A percentile compares a stretch with the other conserved stretches of the same genome.
Conservation (phyloP, 2,797 vertebrate species). For the Salmo trutta region DNA sequence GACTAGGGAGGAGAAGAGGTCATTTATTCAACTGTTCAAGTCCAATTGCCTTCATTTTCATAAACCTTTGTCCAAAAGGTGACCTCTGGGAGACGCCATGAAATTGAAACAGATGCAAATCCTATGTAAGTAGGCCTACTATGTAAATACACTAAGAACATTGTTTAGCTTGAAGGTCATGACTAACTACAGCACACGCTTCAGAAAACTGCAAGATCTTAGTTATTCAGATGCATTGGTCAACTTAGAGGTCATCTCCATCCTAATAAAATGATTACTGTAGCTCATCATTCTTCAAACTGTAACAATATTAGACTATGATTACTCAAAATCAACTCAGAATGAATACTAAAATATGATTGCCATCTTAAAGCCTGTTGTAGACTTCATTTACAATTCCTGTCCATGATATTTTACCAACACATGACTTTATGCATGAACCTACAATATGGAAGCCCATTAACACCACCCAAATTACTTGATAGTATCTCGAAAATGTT, state of each 20-base stretch:
- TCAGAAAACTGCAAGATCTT: background rate
- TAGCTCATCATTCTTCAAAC: background rate
- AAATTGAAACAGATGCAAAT: background rate
- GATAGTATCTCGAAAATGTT: too few species aligned
- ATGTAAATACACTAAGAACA: background rate
- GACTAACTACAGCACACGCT: background rate
- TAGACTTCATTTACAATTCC: background rate
- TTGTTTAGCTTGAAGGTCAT: background rate
- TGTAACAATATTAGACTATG: too few species aligned
- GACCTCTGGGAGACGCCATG: background rate
- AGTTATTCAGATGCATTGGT: background rate
- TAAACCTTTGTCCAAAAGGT: background rate
- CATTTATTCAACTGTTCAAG: conserved; percentile 33
- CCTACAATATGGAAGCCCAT: too few species aligned
- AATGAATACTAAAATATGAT: too few species aligned
- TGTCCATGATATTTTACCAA: background rate
- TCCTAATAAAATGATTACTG: background rate
- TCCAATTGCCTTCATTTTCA: conserved; percentile 46
- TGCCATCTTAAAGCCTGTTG: background rate
- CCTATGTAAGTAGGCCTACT: background rate
- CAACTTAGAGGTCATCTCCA: background rate
- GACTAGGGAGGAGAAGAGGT: conserved; percentile 67
- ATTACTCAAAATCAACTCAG: too few species aligned
- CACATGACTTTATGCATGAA: too few species aligned
- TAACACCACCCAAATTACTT: too few species aligned